A percentile compares a stretch with the other conserved stretches of the same genome.
Evolutionary conservation across 1,140 invertebrate genomes (phyloP).

Genomic region (Drosophila pseudoananassae): DNA sequence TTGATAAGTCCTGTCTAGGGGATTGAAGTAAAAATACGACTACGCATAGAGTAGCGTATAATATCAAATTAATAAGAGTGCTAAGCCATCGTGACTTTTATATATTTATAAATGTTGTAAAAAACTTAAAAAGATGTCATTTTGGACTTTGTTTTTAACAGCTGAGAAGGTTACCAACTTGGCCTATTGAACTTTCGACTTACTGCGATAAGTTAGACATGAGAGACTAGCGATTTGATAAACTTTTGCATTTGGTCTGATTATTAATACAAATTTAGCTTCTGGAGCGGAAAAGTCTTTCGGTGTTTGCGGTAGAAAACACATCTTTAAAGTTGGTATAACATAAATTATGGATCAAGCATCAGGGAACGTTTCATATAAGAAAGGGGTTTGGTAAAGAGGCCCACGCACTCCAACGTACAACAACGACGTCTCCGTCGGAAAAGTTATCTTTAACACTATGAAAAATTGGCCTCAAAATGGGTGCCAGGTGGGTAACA

Average conservation of each 20-base stretch:
- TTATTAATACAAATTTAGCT: not conserved
- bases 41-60: no score
- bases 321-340: not conserved
- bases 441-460: slow-evolving; percentile 40
- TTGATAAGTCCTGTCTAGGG: not conserved
- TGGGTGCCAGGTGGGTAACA: slow-evolving; percentile 41
- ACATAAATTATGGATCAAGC: not conserved
- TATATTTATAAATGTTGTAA: no score
- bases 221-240: no score
- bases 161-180: no score
- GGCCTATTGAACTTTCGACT: not conserved
- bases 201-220: not conserved
- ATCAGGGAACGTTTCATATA: slow-evolving; percentile 2
- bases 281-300: not conserved
- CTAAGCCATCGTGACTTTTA: no score
- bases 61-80: no score
- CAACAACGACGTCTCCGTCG: slow-evolving; percentile 39
- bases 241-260: not conserved
- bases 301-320: not conserved
- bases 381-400: slow-evolving; percentile 59
- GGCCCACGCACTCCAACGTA: slow-evolving; percentile 32
- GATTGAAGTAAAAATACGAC: not conserved
- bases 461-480: slow-evolving; percentile 58
- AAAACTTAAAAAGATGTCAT: no score
- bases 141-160: no score